phyloP scores from a whole-genome alignment of 2,888 invertebrate species.

The Rhaphigaster nebulosa region DNA sequence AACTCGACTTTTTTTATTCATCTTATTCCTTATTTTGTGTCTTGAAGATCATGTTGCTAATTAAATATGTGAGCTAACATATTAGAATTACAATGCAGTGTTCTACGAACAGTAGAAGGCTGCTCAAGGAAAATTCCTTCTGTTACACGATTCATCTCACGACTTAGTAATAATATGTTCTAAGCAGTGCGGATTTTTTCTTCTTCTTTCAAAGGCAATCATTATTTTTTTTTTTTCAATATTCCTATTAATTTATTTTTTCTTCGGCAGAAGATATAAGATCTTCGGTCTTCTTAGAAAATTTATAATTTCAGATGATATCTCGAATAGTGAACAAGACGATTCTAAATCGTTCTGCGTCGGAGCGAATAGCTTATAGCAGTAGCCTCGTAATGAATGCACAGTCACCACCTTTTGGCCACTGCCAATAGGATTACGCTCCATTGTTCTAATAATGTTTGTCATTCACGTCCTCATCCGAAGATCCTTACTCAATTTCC shows the following conservation, averaged over 20 bases:
- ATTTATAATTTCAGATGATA: background rate
- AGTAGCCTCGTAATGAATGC: background rate
- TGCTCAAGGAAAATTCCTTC: background rate
- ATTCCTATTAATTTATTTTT: background rate
- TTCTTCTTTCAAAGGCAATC: background rate
- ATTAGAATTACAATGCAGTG: background rate
- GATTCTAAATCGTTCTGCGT: background rate
- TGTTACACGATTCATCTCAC: background rate
- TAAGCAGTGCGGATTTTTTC: background rate
- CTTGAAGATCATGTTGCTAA: no score
- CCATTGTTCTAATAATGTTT: conserved; percentile 16
- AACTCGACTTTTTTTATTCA: no score
- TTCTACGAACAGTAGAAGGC: background rate
- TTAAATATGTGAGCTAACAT: background rate
- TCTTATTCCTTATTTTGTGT: no score
- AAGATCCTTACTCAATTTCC: background rate
- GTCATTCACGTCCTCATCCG: background rate
- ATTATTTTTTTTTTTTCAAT: background rate
- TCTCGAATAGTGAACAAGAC: background rate
- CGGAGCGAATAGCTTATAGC: background rate
- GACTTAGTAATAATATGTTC: conserved; percentile 6
- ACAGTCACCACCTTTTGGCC: background rate
- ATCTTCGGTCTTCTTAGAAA: background rate
- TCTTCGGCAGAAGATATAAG: background rate
- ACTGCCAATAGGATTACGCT: background rate